phyloP scores from a whole-genome alignment of 2,113 vertebrate species.

The Stictonetta naevosa region DNA sequence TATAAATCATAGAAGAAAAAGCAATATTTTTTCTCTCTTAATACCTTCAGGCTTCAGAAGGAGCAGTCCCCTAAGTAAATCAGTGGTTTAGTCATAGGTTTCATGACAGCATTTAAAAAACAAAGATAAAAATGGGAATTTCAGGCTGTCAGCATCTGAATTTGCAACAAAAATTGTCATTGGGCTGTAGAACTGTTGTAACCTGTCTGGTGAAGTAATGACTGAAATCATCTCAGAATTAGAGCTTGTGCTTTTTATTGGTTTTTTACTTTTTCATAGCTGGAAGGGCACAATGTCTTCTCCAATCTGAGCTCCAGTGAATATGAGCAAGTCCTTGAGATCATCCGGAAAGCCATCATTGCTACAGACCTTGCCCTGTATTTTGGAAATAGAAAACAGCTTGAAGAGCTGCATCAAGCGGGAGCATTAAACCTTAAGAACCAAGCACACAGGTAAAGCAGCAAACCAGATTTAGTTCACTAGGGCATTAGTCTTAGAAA shows the following conservation, averaged over 20 bases:
- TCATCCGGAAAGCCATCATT: slow-evolving; percentile 99
- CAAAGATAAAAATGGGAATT: background rate
- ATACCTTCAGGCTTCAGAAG: background rate
- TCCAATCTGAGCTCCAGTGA: slow-evolving; percentile 96
- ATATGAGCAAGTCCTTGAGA: slow-evolving; percentile 98
- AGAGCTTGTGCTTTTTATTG: slow-evolving; percentile 84
- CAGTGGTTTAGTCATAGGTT: background rate
- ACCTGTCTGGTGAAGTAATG: slow-evolving; percentile 52
- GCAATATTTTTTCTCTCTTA: background rate
- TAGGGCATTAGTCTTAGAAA: background rate
- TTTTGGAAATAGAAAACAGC: slow-evolving; percentile 95
- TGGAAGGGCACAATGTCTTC: slow-evolving; percentile 99
- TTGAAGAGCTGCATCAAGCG: slow-evolving; percentile 86
- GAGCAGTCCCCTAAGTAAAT: background rate
- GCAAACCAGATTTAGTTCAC: background rate
- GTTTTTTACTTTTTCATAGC: slow-evolving; percentile 91
- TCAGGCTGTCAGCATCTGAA: background rate
- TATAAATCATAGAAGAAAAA: background rate
- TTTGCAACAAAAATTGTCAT: background rate
- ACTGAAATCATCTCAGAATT: slow-evolving; percentile 65
- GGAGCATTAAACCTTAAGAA: slow-evolving; percentile 91
- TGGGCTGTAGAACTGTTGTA: background rate
- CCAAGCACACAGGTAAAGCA: slow-evolving; percentile 89
- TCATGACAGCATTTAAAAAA: background rate
- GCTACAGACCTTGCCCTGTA: slow-evolving; percentile 98